Conservation (phyloP, 2,888 invertebrate species). For the Drosophila nr. fundita region DNA sequence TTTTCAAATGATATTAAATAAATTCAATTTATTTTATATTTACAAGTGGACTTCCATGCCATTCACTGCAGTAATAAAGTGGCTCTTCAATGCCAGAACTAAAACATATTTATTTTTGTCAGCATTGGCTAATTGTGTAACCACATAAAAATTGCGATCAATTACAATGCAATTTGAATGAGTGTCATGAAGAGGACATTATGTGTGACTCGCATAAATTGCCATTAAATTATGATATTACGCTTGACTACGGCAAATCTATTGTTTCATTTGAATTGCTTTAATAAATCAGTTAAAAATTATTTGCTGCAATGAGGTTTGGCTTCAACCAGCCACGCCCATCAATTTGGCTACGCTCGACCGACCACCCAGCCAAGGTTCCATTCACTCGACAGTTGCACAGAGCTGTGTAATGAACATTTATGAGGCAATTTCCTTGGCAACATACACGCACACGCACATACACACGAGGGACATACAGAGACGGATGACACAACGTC, state of each 20-base stretch:
- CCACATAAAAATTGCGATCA: neutral
- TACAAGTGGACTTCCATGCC: neutral
- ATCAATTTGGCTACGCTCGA: neutral
- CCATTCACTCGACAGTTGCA: constrained; percentile 63
- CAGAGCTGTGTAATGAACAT: constrained; percentile 77
- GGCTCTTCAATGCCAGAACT: neutral
- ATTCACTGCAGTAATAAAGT: neutral
- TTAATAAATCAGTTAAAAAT: constrained; percentile 62
- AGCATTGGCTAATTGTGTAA: neutral
- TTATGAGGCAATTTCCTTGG: constrained; percentile 81
- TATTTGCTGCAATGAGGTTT: constrained; percentile 56
- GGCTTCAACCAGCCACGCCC: constrained; percentile 40
- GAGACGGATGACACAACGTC: constrained; percentile 65
- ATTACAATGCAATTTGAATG: neutral
- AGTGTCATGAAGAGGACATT: constrained; percentile 15
- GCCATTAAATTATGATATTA: constrained; percentile 30
- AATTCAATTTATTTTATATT: neutral
- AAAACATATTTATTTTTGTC: neutral
- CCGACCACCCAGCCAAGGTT: constrained; percentile 19
- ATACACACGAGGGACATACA: neutral
- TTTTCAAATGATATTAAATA: neutral
- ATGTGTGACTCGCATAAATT: constrained; percentile 29
- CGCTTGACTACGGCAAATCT: constrained; percentile 20
- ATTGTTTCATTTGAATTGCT: constrained; percentile 51
- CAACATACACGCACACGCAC: constrained; percentile 41